Conservation (phyloP, 2,797 vertebrate genomes). For the Paedocypris micromegethes region DNA sequence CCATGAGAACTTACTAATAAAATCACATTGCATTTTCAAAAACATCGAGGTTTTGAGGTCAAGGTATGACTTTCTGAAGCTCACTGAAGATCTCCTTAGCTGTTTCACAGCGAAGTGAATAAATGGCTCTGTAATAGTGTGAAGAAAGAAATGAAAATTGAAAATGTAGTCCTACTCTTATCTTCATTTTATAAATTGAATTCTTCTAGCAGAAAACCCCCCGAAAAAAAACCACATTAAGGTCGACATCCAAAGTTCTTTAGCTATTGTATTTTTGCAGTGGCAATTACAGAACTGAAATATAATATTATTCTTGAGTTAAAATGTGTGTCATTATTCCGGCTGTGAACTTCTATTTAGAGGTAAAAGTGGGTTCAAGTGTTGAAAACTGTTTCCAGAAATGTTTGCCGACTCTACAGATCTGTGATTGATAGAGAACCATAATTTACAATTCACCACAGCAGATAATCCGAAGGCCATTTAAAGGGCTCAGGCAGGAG, state of each 20-base stretch:
- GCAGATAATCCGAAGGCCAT: background rate
- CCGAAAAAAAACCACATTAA: constrained; percentile 15
- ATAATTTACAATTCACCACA: background rate
- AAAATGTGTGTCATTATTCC: constrained; percentile 1
- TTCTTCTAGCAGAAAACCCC: background rate
- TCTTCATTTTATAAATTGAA: constrained; percentile 24
- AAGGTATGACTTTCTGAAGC: background rate
- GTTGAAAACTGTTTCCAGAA: background rate
- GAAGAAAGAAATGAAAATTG: background rate
- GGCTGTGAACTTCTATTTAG: background rate
- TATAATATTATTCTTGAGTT: background rate
- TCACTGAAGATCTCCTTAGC: background rate
- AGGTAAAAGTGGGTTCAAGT: background rate
- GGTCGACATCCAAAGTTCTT: constrained; percentile 8
- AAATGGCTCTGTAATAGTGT: constrained; percentile 7
- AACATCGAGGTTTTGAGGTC: background rate
- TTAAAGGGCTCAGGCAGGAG: background rate
- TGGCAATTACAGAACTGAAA: background rate
- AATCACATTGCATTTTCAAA: background rate
- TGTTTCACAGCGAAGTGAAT: constrained; percentile 10
- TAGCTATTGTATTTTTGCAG: background rate
- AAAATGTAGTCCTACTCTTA: constrained; percentile 16
- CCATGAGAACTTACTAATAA: background rate
- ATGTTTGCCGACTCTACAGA: background rate
- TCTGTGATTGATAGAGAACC: constrained; percentile 9